Base-by-base conservation (phyloP, 2,888 invertebrate genomes). In the Hypomecis atomaria region DNA sequence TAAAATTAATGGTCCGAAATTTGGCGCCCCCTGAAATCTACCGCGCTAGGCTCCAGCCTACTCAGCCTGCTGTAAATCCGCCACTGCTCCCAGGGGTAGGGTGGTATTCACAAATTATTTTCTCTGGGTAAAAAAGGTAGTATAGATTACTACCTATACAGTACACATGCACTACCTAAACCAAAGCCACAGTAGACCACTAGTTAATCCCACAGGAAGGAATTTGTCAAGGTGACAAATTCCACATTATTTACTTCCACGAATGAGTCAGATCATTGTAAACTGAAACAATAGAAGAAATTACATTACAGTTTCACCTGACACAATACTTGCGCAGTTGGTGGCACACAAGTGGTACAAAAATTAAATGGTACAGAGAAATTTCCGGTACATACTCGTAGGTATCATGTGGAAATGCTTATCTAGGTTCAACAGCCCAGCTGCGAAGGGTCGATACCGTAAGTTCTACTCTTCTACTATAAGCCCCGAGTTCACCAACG, bases 221-320 rank as follows among this genome's bases (percentile, higher is more conserved):
- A 23, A 23, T 23, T 23, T 23, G 23, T 23, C 23, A 23, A 23
- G 6, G 40, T 58, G 48, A 40, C 49, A 49, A 45, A 47, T 49
- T 58, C 57, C 48, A 34, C 38, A 11, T 10, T 49, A 58, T 47
- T 57, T 57, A 47, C 54, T 9, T 47, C 34, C 11, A 42, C n/a
- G 11, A 23, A 34, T 65, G 65, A 65, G 23, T 65, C 65, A 65
- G 59, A 54, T 49, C 37, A 59, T 54, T 64, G 59, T 64, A 50
- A 59, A 42, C 42, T 8, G 7, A 52, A 63, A 69, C 69, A 69
- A 69, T 67, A 9, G 56, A 38, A 45, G 40, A 57, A 63, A 69
- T 67, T 59, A 61, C n/a, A 36, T 13, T 9, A 58, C 61, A 40
- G 40, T 40, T 40, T 0, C 40, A 69, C 56, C 54, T 67, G 60